Evolutionary conservation across 2,888 invertebrate species (phyloP).

Genomic region (Drosophila siamana): DNA sequence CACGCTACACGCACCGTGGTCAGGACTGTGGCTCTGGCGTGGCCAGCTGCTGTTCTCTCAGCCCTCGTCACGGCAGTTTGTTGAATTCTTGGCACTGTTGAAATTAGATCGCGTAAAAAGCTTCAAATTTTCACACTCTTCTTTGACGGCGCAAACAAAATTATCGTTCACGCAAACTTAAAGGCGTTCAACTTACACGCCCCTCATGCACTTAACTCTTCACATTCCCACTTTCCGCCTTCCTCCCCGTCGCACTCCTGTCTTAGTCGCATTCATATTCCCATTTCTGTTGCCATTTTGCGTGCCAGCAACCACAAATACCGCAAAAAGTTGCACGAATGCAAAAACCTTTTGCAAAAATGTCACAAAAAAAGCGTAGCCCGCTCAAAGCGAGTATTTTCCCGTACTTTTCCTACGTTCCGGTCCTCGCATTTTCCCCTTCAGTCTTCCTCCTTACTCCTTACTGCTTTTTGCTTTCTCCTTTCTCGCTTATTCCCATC

Average conservation of each 20-base stretch:
- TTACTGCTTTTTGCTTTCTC: too few relatives aligned
- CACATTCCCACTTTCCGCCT: not conserved
- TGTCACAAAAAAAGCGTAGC: constrained; percentile 54
- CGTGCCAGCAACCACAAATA: constrained; percentile 64
- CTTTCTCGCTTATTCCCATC: constrained; percentile 4
- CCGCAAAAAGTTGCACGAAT: constrained; percentile 74
- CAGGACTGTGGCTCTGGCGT: not conserved
- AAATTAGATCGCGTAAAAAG: constrained; percentile 70
- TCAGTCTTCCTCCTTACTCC: not conserved
- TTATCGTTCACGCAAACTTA: constrained; percentile 68
- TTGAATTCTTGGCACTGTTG: constrained; percentile 37
- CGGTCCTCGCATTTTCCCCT: constrained; percentile 12
- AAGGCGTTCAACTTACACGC: constrained; percentile 56
- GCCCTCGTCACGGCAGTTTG: constrained; percentile 34
- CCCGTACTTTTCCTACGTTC: constrained; percentile 36
- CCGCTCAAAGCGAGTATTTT: constrained; percentile 67
- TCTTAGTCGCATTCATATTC: not conserved
- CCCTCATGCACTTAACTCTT: constrained; percentile 15
- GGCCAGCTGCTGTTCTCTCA: constrained; percentile 49
- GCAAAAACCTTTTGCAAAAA: constrained; percentile 67
- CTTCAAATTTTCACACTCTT: constrained; percentile 77
- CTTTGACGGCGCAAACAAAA: constrained; percentile 69
- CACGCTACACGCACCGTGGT: constrained; percentile 50
- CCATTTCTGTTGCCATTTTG: constrained; percentile 28
- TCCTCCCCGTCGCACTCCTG: not conserved